Percentiles rank a stretch among this genome's conserved stretches.
These are phyloP conservation scores for Pipistrellus pipistrellus DNA, from an alignment of 2,797 vertebrate species.

Conservation along the genomic window DNA sequence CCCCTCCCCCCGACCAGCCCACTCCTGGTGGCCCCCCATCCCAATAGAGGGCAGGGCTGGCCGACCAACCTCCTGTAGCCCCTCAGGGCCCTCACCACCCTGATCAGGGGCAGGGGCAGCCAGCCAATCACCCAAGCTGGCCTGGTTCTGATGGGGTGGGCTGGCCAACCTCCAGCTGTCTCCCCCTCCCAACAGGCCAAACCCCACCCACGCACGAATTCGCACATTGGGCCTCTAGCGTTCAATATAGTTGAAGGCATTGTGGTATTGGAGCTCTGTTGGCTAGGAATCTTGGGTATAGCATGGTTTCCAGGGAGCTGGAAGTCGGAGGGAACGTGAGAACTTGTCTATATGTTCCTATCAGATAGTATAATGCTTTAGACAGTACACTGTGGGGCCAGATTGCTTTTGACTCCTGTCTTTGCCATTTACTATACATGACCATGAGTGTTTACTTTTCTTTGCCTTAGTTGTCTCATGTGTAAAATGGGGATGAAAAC, in stretches of 20 bases:
- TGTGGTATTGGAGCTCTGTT: background rate
- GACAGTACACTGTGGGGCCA: background rate
- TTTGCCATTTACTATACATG: background rate
- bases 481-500: background rate
- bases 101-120: too few relatives aligned
- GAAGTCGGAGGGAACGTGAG: background rate
- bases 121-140: too few relatives aligned
- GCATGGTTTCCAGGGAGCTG: constrained; percentile 27
- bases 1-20: too few relatives aligned
- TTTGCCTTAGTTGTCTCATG: background rate
- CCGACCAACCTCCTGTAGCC: too few relatives aligned
- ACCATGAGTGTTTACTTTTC: background rate
- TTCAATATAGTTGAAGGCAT: background rate
- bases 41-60: too few relatives aligned
- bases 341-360: background rate
- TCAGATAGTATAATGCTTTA: background rate
- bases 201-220: too few relatives aligned
- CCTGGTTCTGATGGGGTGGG: too few relatives aligned
- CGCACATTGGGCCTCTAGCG: background rate
- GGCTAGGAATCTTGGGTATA: background rate
- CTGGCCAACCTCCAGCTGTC: too few relatives aligned
- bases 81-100: too few relatives aligned
- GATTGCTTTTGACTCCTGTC: background rate
- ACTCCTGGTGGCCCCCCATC: too few relatives aligned
- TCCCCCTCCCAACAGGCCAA: too few relatives aligned